Evolutionary conservation across 2,797 vertebrate species (phyloP).

Genomic region (Macropodus opercularis): DNA sequence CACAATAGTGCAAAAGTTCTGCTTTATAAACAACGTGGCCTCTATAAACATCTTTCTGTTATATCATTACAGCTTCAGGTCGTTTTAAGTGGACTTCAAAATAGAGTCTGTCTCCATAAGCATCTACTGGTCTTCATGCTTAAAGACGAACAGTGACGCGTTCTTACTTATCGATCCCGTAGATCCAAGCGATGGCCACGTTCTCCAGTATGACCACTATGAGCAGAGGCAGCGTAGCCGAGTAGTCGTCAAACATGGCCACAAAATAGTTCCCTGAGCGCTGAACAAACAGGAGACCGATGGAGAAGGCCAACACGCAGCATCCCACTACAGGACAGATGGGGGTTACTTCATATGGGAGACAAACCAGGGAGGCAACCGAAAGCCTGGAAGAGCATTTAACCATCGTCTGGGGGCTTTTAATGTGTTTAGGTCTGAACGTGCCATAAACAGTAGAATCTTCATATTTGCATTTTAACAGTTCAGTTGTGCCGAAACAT

Average conservation of each 20-base stretch:
- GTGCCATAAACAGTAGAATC: no score
- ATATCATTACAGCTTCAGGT: background rate
- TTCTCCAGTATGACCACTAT: slow-evolving; percentile 95
- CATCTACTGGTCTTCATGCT: no score
- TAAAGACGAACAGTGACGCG: no score
- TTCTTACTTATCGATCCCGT: slow-evolving; percentile 95
- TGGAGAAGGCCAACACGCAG: slow-evolving; percentile 90
- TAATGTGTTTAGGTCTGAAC: no score
- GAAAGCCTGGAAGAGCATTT: no score
- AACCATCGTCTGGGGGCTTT: no score
- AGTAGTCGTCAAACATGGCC: slow-evolving; percentile 98
- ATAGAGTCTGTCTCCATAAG: no score
- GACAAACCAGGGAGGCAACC: no score
- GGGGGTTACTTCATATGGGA: no score
- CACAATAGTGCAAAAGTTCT: slow-evolving; percentile 16
- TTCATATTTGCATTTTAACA: no score
- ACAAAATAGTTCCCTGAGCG: slow-evolving; percentile 98
- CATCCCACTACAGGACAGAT: slow-evolving; percentile 83
- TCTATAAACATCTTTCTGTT: slow-evolving; percentile 6
- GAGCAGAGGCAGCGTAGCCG: slow-evolving; percentile 93
- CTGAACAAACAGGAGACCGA: slow-evolving; percentile 95
- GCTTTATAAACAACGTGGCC: slow-evolving; percentile 5
- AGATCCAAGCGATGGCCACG: slow-evolving; percentile 90
- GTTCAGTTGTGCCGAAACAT: no score
- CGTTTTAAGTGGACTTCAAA: no score